phyloP scores from a whole-genome alignment of 2,797 vertebrate genomes.

The Labeo calbasu region DNA sequence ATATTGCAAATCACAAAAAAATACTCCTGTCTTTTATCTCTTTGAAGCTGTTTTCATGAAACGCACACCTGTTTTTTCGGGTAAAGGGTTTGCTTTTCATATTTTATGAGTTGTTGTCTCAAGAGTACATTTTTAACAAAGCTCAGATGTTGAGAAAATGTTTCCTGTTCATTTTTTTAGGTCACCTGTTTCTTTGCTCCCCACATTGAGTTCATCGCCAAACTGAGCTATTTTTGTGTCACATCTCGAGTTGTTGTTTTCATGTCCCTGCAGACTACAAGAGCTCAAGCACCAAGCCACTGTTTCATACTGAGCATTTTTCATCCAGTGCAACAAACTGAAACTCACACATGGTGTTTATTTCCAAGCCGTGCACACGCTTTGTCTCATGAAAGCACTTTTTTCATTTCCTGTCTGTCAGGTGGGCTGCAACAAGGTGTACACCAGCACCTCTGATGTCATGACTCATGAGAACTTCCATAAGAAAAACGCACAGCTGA shows the following conservation, averaged over 20 bases:
- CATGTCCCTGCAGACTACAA: slow-evolving; percentile 49
- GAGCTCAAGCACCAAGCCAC: slow-evolving; percentile 48
- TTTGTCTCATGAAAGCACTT: slow-evolving; percentile 52
- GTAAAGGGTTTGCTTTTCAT: slow-evolving; percentile 36
- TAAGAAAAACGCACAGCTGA: slow-evolving; percentile 99
- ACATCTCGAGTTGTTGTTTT: slow-evolving; percentile 54
- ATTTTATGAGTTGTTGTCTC: slow-evolving; percentile 36
- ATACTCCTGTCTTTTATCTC: slow-evolving; percentile 31
- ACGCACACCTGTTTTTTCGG: slow-evolving; percentile 9
- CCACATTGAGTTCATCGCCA: slow-evolving; percentile 47
- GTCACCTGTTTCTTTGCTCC: slow-evolving; percentile 53
- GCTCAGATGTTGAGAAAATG: slow-evolving; percentile 53
- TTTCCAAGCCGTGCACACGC: slow-evolving; percentile 45
- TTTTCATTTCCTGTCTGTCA: slow-evolving; percentile 67
- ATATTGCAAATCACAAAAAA: slow-evolving; percentile 29
- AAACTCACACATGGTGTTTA: slow-evolving; percentile 58
- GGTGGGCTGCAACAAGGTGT: slow-evolving; percentile 99
- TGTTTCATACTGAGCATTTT: slow-evolving; percentile 47
- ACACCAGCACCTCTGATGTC: slow-evolving; percentile 97
- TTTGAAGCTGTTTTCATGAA: slow-evolving; percentile 43
- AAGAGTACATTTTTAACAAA: slow-evolving; percentile 52
- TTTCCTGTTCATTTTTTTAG: slow-evolving; percentile 55
- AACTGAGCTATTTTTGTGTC: slow-evolving; percentile 56
- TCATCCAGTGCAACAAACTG: slow-evolving; percentile 52
- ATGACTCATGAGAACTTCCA: slow-evolving; percentile 99